Conservation (phyloP, 2,113 vertebrate species). For the Atractosteus spatula region DNA sequence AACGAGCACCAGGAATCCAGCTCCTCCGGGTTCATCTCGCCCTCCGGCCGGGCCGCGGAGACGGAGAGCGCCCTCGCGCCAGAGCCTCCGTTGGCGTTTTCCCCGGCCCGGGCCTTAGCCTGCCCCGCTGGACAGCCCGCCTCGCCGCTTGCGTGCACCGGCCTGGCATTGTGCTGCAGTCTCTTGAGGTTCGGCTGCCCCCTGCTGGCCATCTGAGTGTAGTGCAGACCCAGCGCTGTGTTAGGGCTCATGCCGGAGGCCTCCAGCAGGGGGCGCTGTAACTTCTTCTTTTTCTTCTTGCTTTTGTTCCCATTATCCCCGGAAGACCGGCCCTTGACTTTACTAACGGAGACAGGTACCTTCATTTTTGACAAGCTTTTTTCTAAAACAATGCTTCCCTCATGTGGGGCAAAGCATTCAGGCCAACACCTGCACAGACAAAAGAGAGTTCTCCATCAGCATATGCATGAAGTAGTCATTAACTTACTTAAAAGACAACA, state of each 20-base stretch:
- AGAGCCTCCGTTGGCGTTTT: constrained; percentile 52
- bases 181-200: constrained; percentile 58
- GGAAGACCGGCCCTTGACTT: constrained; percentile 28
- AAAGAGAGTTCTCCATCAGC: too few species aligned
- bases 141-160: constrained; percentile 29
- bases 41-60: not conserved
- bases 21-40: constrained; percentile 45
- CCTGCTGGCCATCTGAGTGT: constrained; percentile 42
- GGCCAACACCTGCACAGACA: not conserved
- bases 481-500: too few species aligned
- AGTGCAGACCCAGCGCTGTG: constrained; percentile 37
- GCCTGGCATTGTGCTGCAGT: constrained; percentile 51
- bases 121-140: not conserved
- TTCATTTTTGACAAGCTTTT: constrained; percentile 55
- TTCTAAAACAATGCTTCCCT: not conserved
- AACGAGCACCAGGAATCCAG: constrained; percentile 50
- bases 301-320: not conserved
- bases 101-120: constrained; percentile 13
- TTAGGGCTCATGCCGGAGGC: constrained; percentile 34
- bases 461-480: too few species aligned
- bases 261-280: constrained; percentile 27
- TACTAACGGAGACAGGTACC: constrained; percentile 37
- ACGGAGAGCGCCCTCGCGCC: not conserved
- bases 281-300: constrained; percentile 31
- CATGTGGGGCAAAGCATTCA: not conserved